Conservation (phyloP, 2,888 invertebrate species). For the Agrypnus murinus region DNA sequence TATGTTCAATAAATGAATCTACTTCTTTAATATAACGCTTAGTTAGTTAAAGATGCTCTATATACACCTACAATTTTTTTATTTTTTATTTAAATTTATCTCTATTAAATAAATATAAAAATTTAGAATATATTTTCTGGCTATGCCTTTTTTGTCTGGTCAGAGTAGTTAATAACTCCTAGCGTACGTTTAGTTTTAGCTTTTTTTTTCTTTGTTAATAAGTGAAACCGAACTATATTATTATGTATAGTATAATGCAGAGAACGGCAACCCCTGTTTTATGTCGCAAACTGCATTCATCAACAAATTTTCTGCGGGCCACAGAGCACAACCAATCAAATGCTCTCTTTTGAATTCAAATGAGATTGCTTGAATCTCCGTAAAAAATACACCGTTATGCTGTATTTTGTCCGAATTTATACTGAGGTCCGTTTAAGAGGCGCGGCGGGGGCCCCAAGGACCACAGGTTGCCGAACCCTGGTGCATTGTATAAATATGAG, state of each 20-base stretch:
- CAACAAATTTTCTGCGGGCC: no score
- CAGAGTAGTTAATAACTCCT: slow-evolving; percentile 45
- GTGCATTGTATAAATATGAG: not conserved
- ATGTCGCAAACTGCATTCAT: no score
- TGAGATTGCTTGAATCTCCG: no score
- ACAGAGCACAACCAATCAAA: not conserved
- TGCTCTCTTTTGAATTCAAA: no score
- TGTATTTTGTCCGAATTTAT: no score
- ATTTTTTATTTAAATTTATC: slow-evolving; percentile 46
- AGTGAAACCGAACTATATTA: no score
- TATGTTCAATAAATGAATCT: slow-evolving; percentile 45
- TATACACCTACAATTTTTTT: slow-evolving; percentile 50
- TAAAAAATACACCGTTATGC: no score
- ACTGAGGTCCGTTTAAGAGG: no score
- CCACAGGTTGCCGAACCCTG: not conserved
- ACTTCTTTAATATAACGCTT: slow-evolving; percentile 43
- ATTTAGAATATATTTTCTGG: slow-evolving; percentile 54
- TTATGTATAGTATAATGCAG: no score
- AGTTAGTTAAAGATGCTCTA: slow-evolving; percentile 45
- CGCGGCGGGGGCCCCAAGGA: not conserved
- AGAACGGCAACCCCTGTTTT: no score
- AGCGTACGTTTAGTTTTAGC: slow-evolving; percentile 24
- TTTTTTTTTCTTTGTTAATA: slow-evolving; percentile 5
- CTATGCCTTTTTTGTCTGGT: slow-evolving; percentile 52
- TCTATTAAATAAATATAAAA: slow-evolving; percentile 53